A percentile compares a stretch with the other conserved stretches of the same genome.
phyloP scores from a whole-genome alignment of 2,113 vertebrate genomes.

The Fukomys damarensis region DNA sequence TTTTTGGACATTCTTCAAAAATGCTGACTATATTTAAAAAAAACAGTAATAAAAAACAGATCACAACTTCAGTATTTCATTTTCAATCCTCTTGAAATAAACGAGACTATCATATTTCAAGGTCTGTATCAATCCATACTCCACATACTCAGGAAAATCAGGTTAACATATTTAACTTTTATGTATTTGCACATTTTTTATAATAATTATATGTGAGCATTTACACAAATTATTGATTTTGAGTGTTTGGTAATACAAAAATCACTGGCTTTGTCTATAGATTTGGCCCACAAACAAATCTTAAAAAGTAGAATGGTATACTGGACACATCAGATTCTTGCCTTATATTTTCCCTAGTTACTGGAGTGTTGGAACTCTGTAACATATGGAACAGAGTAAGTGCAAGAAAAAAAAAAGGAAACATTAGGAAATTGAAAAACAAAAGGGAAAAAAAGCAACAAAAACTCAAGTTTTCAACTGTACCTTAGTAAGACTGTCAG shows the following conservation, averaged over 20 bases:
- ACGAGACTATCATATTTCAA: conserved; percentile 42
- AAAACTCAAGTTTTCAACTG: conserved; percentile 30
- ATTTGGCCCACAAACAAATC: not conserved
- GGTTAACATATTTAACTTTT: conserved; percentile 33
- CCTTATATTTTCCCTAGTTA: not conserved
- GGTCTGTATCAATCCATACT: not conserved
- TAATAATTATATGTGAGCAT: conserved; percentile 43
- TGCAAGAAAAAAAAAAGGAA: conserved; percentile 21
- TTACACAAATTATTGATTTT: not conserved
- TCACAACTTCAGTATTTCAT: conserved; percentile 50
- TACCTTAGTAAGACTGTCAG: not conserved
- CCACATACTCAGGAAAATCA: conserved; percentile 43
- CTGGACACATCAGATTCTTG: not conserved
- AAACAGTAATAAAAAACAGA: conserved; percentile 58
- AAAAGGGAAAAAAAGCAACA: not conserved
- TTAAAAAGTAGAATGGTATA: not conserved
- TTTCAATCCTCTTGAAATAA: conserved; percentile 53
- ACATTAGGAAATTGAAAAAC: not conserved
- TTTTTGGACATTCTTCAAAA: conserved; percentile 77
- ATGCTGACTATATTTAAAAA: conserved; percentile 70
- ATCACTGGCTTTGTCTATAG: not conserved
- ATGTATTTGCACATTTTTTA: not conserved
- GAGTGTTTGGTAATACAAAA: conserved; percentile 49
- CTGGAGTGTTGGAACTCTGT: conserved; percentile 9
- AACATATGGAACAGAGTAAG: conserved; percentile 61